Base-by-base conservation (phyloP, 2,113 vertebrate species). In the Dolichallabes microphthalmus region DNA sequence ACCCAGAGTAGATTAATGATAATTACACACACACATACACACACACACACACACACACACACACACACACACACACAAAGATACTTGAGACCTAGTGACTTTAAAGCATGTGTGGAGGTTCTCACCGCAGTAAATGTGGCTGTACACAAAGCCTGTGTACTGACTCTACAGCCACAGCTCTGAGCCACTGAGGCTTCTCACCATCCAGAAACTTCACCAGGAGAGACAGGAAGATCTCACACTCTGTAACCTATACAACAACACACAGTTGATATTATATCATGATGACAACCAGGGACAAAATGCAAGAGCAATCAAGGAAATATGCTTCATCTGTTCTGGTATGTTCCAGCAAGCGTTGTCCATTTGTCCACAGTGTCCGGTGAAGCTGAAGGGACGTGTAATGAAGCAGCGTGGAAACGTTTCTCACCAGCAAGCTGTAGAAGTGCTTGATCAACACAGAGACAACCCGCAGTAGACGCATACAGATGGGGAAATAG, bases 361-460 rank as follows among this genome's bases (percentile, higher is more conserved):
- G 1, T 12, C n/a, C 63, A 27, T 66, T 64, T 64, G 53, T 17
- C 14, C 4, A 32, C 12, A 2, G 2, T 35, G 19, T 80, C 61
- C 27, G 0, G 45, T 19, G 50, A 50, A 57, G 50, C 25, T 20
- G 30, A 15, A 60, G 53, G 35, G 66, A 73, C 22, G 2, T 27
- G 15, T n/a, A 63, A 77, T 68, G 35, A 83, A 50, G 22, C 35
- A n/a, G 50, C 0, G 50, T 58, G 12, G 27, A 81, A 0, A 55
- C 2, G 73, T 10, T 58, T 69, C 95, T 96, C 93, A 98, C 98
- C 97, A 99, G 92, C 84, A 99, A 96, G 89, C 95, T 96, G 92
- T 99, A 99, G 92, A 98, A 99, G 86, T 99, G 98, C 88, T 99
- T 99, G 91, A 99, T 99, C 89, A 99, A 95, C 86, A 99, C 97